Percentiles rank a stretch among this genome's conserved stretches.
These are phyloP conservation scores for Dendrophyllia cribrosa DNA, from an alignment of 64 coral and sea anemone genomes.

Conservation along the genomic window DNA sequence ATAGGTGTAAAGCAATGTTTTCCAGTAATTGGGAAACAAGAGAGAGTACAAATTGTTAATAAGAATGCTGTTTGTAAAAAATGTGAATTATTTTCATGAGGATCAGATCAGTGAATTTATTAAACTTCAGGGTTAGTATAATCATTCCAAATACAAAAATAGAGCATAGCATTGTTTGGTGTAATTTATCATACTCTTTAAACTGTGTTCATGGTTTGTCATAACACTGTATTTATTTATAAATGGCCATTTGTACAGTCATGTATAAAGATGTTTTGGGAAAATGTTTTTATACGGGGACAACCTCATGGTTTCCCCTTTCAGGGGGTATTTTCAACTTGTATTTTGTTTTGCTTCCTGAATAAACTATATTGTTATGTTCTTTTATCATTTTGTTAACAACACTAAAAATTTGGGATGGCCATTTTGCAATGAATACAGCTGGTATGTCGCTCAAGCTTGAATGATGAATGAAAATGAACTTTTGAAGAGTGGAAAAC, in stretches of 20 bases:
- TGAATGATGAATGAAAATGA: not conserved
- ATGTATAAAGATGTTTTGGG: too few species aligned
- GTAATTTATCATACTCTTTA: not conserved
- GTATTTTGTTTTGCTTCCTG: too few species aligned
- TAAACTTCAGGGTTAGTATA: not conserved
- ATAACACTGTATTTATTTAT: not conserved
- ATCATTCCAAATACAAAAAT: not conserved
- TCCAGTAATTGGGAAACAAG: not conserved
- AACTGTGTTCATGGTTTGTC: not conserved
- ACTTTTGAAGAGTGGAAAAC: not conserved
- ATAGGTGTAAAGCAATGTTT: constrained; percentile 29
- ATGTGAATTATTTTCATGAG: constrained; percentile 33
- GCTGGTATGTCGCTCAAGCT: not conserved
- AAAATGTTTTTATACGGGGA: too few species aligned
- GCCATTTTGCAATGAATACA: not conserved
- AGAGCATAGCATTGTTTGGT: not conserved
- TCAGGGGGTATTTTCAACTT: too few species aligned
- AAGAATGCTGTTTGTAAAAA: constrained; percentile 43
- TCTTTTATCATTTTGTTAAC: too few species aligned
- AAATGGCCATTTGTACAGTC: not conserved
- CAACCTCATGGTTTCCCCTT: too few species aligned
- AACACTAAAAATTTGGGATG: not conserved
- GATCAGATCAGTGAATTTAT: not conserved
- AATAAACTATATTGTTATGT: too few species aligned
- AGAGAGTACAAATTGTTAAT: constrained; percentile 22